Percentiles rank a stretch among this genome's conserved stretches.
Evolutionary conservation across 2,888 invertebrate species (phyloP).

Genomic region (Mesodorylaimus sp.): DNA sequence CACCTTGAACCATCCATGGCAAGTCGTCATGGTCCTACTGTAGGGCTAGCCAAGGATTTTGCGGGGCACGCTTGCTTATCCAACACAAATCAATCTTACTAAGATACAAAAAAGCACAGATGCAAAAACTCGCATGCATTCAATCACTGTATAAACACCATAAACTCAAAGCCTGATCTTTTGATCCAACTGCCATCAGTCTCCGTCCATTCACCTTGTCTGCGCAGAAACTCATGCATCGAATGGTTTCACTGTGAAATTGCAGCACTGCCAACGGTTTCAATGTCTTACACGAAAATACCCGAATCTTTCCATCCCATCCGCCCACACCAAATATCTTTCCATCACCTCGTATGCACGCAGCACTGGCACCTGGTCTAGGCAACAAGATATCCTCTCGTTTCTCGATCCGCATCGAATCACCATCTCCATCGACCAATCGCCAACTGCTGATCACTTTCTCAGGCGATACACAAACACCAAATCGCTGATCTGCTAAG

Average conservation of each 20-base stretch:
- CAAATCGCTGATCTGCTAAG: too few species aligned
- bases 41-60: too few species aligned
- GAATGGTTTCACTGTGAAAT: slow-evolving; percentile 24
- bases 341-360: slow-evolving; percentile 21
- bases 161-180: slow-evolving; percentile 24
- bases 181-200: slow-evolving; percentile 21
- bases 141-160: slow-evolving; percentile 24
- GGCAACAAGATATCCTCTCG: slow-evolving; percentile 8
- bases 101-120: too few species aligned
- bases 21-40: too few species aligned
- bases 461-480: too few species aligned
- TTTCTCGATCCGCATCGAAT: neutral
- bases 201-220: neutral
- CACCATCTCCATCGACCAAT: neutral
- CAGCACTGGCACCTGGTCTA: slow-evolving; percentile 23
- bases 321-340: slow-evolving; percentile 25
- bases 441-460: neutral
- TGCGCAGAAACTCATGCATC: slow-evolving; percentile 20
- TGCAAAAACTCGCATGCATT: too few species aligned
- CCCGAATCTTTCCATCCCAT: slow-evolving; percentile 24
- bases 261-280: slow-evolving; percentile 25
- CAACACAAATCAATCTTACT: too few species aligned
- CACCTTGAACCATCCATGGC: too few species aligned
- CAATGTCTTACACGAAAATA: slow-evolving; percentile 23
- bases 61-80: too few species aligned